A percentile compares a stretch with the other conserved stretches of the same genome.
These are phyloP conservation scores for Tiphia femorata DNA, from an alignment of 2,888 invertebrate species.

Conservation along the genomic window DNA sequence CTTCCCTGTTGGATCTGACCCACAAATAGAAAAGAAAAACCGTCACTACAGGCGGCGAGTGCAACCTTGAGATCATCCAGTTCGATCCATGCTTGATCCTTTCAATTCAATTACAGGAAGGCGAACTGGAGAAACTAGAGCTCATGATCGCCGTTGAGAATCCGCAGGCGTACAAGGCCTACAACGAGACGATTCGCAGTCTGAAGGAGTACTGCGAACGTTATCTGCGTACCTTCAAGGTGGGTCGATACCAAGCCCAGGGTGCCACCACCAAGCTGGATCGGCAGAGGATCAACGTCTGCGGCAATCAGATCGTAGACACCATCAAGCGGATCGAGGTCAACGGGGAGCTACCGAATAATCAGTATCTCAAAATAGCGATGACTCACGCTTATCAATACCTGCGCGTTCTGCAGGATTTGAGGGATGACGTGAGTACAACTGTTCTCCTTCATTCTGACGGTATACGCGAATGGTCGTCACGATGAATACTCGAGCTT, in stretches of 20 bases:
- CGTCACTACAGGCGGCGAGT: too few relatives aligned
- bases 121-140: conserved; percentile 64
- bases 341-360: conserved; percentile 57
- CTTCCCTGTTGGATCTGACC: too few relatives aligned
- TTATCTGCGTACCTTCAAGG: conserved; percentile 65
- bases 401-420: conserved; percentile 65
- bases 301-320: conserved; percentile 52
- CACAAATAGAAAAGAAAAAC: too few relatives aligned
- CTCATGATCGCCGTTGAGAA: conserved; percentile 57
- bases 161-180: conserved; percentile 51
- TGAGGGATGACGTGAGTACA: conserved; percentile 71
- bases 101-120: conserved; percentile 55
- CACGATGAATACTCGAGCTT: too few relatives aligned
- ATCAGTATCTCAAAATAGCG: conserved; percentile 59
- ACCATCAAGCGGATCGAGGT: conserved; percentile 56
- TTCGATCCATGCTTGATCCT: too few relatives aligned
- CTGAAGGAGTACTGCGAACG: conserved; percentile 59
- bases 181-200: conserved; percentile 62
- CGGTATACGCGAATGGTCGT: too few relatives aligned
- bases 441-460: too few relatives aligned
- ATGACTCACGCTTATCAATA: conserved; percentile 65
- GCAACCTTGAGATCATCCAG: too few relatives aligned
- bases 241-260: conserved; percentile 46
- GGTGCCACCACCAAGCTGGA: conserved; percentile 60
- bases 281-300: conserved; percentile 57